Base-by-base conservation (phyloP, 2,888 invertebrate species). In the Dexiosoma caninum region DNA sequence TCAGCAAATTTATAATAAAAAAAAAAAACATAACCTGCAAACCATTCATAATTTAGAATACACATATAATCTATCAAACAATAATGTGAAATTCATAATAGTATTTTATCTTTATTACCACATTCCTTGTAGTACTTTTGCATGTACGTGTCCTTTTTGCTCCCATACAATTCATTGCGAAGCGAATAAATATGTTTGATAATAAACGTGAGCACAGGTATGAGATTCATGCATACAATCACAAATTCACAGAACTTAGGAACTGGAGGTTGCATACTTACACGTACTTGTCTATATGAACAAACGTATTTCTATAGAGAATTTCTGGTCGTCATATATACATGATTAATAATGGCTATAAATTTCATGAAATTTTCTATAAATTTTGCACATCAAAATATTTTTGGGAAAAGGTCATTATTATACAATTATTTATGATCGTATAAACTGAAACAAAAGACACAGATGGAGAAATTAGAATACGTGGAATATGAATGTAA, bases 301-400 rank as follows among this genome's bases (percentile, higher is more conserved):
- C n/a, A 27, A 1, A 21, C 27, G 1, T 9, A 49, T 23, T 40
- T 49, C 12, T 19, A 23, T 62, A n/a, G n/a, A n/a, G n/a, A n/a
- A 37, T 59, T 35, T 14, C 23, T 32, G 44, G 40, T 57, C 49
- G 37, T 46, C 46, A 46, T 46, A 40, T 6, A 72, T 76, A 51
- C 30, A 51, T 81, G 80, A 81, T 76, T 81, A 76, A 81, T 81
- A 76, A 72, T 76, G 55, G 72, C 57, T 14, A 81, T 81, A 81
- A 81, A 81, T 81, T 81, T 66, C 72, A 53, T 67, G 72, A 80
- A 76, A 76, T 76, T 76, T 80, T 80, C 80, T 76, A 81, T 80
- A 81, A 81, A 81, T 81, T 81, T 81, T 69, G 35, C 60, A 76
- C 76, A 76, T 72, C 71, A 76, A 67, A 72, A 60, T 76, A 71